These are phyloP conservation scores for Pelochelys cantorii DNA, from an alignment of 2,797 vertebrate species.

Conservation along the genomic window DNA sequence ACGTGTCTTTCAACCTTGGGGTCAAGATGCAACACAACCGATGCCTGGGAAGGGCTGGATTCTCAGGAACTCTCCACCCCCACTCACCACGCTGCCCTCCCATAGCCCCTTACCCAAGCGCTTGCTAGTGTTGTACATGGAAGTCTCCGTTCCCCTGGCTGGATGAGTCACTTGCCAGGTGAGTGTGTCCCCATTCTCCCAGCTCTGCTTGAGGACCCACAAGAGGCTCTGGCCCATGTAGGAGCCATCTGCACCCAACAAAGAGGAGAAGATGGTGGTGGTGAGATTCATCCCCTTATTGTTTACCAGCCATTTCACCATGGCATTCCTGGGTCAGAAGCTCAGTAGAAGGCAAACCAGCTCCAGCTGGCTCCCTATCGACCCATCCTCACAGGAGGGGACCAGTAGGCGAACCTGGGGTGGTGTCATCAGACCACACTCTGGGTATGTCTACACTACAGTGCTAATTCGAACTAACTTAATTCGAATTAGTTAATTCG, in stretches of 20 bases:
- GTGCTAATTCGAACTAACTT: too few relatives aligned
- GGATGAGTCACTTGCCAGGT: neutral
- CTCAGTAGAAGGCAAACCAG: neutral
- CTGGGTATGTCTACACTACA: too few relatives aligned
- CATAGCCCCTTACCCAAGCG: neutral
- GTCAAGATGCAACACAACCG: neutral
- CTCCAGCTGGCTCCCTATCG: neutral
- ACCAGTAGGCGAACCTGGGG: neutral
- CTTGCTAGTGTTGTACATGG: neutral
- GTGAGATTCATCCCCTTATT: neutral
- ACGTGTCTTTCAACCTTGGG: neutral
- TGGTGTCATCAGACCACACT: accelerated
- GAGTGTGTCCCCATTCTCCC: neutral
- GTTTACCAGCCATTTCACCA: neutral
- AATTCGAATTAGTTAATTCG: too few relatives aligned
- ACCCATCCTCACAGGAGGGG: neutral
- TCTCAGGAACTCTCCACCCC: too few relatives aligned
- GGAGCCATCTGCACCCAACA: neutral
- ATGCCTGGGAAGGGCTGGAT: too few relatives aligned
- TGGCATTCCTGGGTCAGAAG: accelerated
- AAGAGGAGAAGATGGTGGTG: too few relatives aligned
- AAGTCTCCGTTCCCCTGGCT: neutral
- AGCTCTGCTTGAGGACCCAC: neutral
- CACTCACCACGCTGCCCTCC: too few relatives aligned
- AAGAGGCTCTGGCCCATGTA: neutral